These are phyloP conservation scores for Caenorhabditis afra DNA, from an alignment of 2,888 invertebrate genomes.

Conservation along the genomic window DNA sequence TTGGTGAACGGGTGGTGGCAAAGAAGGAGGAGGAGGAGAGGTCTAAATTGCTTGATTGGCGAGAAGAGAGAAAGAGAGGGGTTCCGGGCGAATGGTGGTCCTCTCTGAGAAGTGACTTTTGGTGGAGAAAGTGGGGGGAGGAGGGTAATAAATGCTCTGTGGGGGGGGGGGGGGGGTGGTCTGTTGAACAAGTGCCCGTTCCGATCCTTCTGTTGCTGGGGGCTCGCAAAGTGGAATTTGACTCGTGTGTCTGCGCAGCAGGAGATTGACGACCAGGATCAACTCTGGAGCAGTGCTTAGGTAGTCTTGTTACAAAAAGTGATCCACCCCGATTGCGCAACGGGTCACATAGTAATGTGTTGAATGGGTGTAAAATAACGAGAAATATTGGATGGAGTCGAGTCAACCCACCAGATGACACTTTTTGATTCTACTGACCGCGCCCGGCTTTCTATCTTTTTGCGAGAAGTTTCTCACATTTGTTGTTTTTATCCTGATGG, in stretches of 20 bases:
- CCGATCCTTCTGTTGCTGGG: constrained; percentile 30
- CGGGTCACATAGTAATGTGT: constrained; percentile 39
- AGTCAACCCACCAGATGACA: constrained; percentile 16
- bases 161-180: constrained; percentile 23
- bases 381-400: too few relatives aligned
- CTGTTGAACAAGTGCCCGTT: constrained; percentile 41
- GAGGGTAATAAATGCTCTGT: constrained; percentile 28
- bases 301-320: constrained; percentile 40
- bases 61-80: not conserved
- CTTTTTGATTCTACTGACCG: not conserved
- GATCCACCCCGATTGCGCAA: constrained; percentile 17
- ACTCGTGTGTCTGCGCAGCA: constrained; percentile 36
- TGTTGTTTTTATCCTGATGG: constrained; percentile 44
- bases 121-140: constrained; percentile 4
- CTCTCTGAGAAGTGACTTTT: constrained; percentile 28
- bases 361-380: constrained; percentile 33
- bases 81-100: constrained; percentile 21
- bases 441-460: too few relatives aligned
- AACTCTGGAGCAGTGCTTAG: constrained; percentile 11
- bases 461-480: constrained; percentile 26
- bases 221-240: constrained; percentile 51
- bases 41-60: constrained; percentile 42
- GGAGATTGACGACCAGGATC: constrained; percentile 21
- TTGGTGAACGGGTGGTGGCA: constrained; percentile 36
- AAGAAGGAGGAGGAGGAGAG: not conserved